Conservation (phyloP, 1,140 invertebrate genomes). For the Hirudo medicinalis region DNA sequence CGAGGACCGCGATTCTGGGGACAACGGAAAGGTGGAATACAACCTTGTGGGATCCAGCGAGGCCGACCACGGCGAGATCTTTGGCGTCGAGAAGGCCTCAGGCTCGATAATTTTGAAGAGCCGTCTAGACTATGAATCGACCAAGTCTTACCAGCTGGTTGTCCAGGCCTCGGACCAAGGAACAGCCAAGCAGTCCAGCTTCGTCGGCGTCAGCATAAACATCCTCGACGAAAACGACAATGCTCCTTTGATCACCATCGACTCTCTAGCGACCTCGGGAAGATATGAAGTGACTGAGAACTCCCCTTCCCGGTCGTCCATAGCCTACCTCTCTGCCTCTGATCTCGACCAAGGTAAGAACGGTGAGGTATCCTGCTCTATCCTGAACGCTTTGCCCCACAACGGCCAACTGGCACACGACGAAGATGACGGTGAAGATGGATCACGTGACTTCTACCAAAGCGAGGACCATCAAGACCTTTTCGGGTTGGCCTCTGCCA, state of each 20-base stretch:
- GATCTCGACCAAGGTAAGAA: conserved; percentile 19
- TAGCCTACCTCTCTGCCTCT: conserved; percentile 14
- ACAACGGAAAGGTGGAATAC: conserved; percentile 53
- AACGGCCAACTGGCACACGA: too few relatives aligned
- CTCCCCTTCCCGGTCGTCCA: conserved; percentile 11
- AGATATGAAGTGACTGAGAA: conserved; percentile 17
- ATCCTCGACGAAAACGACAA: conserved; percentile 44
- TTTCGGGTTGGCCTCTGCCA: too few relatives aligned
- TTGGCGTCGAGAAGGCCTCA: conserved; percentile 12
- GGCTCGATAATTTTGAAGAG: conserved; percentile 10
- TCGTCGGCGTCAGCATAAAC: conserved; percentile 38
- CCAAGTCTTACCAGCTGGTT: conserved; percentile 10
- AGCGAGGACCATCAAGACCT: background rate
- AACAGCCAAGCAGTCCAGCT: background rate
- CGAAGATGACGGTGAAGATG: background rate
- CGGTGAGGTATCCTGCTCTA: conserved; percentile 10
- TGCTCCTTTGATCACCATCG: conserved; percentile 20
- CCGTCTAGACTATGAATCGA: conserved; percentile 16
- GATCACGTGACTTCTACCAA: conserved; percentile 2
- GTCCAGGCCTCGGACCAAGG: conserved; percentile 17
- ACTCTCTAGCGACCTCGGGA: background rate
- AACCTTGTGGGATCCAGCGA: conserved; percentile 51
- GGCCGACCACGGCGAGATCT: background rate
- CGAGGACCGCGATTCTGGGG: conserved; percentile 54
- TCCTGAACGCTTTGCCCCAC: too few relatives aligned